Base-by-base conservation (phyloP, 2,113 vertebrate genomes). In the Enhydra lutris region DNA sequence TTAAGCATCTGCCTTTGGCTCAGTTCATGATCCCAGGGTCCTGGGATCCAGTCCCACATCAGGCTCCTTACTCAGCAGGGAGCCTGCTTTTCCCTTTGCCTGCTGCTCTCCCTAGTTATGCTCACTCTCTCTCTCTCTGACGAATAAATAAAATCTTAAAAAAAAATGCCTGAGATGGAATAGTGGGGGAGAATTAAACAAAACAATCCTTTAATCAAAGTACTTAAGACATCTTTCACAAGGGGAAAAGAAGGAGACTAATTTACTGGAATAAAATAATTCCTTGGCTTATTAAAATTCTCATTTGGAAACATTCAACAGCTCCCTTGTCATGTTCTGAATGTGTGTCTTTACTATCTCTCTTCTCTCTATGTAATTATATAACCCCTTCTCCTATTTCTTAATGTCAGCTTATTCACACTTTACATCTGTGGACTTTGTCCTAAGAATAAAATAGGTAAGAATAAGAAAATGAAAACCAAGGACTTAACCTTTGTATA, bases 401-500 rank as follows among this genome's bases (percentile, higher is more conserved):
- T 65, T 50, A 84, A 88, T 24, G 15, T 45, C 0, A 2, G 42
- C 18, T 81, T 85, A 91, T 81, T 84, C 71, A 84, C 15, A 85
- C 42, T 91, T 95, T 34, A 91, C 13, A 61, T 69, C 18, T 50
- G 1, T 84, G 57, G 59, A 0, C n/a, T 91, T 93, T 92, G 81
- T 91, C 34, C 50, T 91, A 94, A 82, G 84, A 94, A 92, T 91
- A 26, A 88, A 80, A 80, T 31, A 36, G 23, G 67, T 80, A 95
- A 86, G 67, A 89, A 86, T 52, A 85, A 93, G 59, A 94, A 94
- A 78, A 81, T 24, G 11, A 84, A 96, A 95, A 65, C 18, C 17
- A 71, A 88, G 47, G 26, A 45, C 61, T 74, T 90, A 61, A 29
- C 67, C 10, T 93, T 52, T 84, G n/a, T 57, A 26, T 23, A 50